These are phyloP conservation scores for Crossocerus cetratus DNA, from an alignment of 2,888 invertebrate genomes.

Conservation along the genomic window DNA sequence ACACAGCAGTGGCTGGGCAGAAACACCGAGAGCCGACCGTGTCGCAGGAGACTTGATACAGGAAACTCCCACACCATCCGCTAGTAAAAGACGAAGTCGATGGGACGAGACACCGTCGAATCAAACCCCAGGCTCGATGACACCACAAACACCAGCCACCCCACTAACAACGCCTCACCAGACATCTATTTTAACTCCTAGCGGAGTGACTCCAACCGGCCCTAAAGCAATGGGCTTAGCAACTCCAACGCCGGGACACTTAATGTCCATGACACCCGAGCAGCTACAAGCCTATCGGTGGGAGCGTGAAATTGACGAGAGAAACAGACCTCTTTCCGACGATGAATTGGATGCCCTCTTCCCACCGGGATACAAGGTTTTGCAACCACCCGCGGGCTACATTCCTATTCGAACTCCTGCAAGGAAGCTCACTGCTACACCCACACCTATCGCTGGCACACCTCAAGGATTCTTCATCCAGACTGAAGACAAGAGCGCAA, in stretches of 20 bases:
- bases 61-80: slow-evolving; percentile 96
- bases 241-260: slow-evolving; percentile 97
- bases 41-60: slow-evolving; percentile 88
- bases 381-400: slow-evolving; percentile 96
- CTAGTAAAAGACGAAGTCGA: slow-evolving; percentile 95
- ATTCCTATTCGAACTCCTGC: slow-evolving; percentile 98
- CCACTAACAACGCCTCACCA: slow-evolving; percentile 86
- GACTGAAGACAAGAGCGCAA: slow-evolving; percentile 90
- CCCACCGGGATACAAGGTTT: slow-evolving; percentile 97
- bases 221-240: slow-evolving; percentile 99
- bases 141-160: slow-evolving; percentile 88
- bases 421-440: slow-evolving; percentile 97
- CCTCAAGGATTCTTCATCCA: slow-evolving; percentile 97
- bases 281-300: slow-evolving; percentile 98
- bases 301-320: slow-evolving; percentile 99
- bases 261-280: slow-evolving; percentile 99
- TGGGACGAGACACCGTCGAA: slow-evolving; percentile 99
- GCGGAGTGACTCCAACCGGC: slow-evolving; percentile 87
- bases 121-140: slow-evolving; percentile 82
- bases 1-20: slow-evolving; percentile 98
- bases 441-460: slow-evolving; percentile 96
- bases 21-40: slow-evolving; percentile 97
- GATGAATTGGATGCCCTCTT: slow-evolving; percentile 99
- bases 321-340: slow-evolving; percentile 96
- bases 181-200: slow-evolving; percentile 83